Evolutionary conservation across 2,888 invertebrate species (phyloP).

Genomic region (Caenorhabditis sulstoni): DNA sequence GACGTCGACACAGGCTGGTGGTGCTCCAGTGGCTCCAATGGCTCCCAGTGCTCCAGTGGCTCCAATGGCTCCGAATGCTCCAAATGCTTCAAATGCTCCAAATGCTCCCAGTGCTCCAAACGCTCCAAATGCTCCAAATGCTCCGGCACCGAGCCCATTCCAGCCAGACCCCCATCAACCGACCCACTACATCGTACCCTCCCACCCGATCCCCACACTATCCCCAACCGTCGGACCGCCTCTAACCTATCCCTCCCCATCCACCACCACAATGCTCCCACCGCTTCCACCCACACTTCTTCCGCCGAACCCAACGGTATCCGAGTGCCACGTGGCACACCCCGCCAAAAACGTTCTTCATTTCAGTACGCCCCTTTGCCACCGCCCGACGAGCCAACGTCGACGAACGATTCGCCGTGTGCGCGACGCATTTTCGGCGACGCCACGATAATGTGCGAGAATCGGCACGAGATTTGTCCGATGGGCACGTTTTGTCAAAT

Average conservation of each 20-base stretch:
- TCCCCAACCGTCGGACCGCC: constrained; percentile 24
- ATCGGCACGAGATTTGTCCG: constrained; percentile 60
- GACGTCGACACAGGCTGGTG: no score
- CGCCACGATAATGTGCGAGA: constrained; percentile 65
- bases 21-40: no score
- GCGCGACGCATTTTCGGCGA: constrained; percentile 54
- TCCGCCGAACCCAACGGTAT: constrained; percentile 38
- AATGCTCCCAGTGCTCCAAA: neutral
- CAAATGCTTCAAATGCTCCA: constrained; percentile 7
- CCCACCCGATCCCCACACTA: constrained; percentile 32
- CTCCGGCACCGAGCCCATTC: neutral
- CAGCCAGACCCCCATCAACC: neutral
- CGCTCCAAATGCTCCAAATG: neutral
- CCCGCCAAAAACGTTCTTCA: neutral
- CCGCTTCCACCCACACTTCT: constrained; percentile 48
- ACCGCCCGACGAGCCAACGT: no score
- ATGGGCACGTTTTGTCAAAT: constrained; percentile 68
- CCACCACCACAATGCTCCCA: constrained; percentile 47
- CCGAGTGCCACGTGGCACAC: neutral
- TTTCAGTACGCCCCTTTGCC: constrained; percentile 28
- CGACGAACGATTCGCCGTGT: constrained; percentile 64
- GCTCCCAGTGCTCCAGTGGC: constrained; percentile 19
- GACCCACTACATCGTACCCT: constrained; percentile 23
- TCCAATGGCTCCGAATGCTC: constrained; percentile 11
- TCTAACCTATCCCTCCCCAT: constrained; percentile 31